Percentiles rank a stretch among this genome's conserved stretches.
phyloP scores from a whole-genome alignment of 2,888 invertebrate genomes.

The Parnassius mnemosyne region DNA sequence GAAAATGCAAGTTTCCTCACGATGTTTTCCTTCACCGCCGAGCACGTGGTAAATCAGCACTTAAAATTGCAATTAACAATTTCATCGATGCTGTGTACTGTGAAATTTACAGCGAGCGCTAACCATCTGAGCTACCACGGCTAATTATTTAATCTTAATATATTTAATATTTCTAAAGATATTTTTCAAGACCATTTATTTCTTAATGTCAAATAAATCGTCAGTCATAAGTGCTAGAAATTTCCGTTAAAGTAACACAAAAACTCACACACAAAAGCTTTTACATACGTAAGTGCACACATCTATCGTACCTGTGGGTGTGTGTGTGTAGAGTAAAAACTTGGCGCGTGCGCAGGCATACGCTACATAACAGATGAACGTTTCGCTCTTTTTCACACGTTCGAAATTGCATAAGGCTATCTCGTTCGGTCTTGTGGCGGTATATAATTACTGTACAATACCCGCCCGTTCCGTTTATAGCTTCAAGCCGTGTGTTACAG shows the following conservation, averaged over 20 bases:
- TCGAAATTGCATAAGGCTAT: constrained; percentile 24
- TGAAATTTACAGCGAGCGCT: too few species aligned
- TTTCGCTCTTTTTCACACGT: constrained; percentile 35
- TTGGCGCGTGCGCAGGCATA: constrained; percentile 51
- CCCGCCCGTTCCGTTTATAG: constrained; percentile 41
- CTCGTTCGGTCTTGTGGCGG: constrained; percentile 38
- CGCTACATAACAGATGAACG: constrained; percentile 52
- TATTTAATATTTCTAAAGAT: constrained; percentile 27
- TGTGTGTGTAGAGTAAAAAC: constrained; percentile 55
- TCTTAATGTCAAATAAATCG: constrained; percentile 53
- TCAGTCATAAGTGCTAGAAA: constrained; percentile 59
- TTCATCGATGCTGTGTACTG: too few species aligned
- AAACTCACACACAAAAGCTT: constrained; percentile 25
- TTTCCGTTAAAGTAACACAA: constrained; percentile 56
- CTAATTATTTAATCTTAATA: too few species aligned
- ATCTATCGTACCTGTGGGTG: constrained; percentile 28
- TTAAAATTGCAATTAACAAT: too few species aligned
- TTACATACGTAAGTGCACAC: constrained; percentile 30
- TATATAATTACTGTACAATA: constrained; percentile 52
- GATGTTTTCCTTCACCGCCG: too few species aligned
- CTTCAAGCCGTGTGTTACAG: constrained; percentile 32
- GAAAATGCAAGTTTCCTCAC: too few species aligned
- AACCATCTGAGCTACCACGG: too few species aligned
- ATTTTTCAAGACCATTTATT: constrained; percentile 45
- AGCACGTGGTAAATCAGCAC: too few species aligned